phyloP scores from a whole-genome alignment of 2,888 invertebrate genomes.

The Schrankia costaestrigalis region DNA sequence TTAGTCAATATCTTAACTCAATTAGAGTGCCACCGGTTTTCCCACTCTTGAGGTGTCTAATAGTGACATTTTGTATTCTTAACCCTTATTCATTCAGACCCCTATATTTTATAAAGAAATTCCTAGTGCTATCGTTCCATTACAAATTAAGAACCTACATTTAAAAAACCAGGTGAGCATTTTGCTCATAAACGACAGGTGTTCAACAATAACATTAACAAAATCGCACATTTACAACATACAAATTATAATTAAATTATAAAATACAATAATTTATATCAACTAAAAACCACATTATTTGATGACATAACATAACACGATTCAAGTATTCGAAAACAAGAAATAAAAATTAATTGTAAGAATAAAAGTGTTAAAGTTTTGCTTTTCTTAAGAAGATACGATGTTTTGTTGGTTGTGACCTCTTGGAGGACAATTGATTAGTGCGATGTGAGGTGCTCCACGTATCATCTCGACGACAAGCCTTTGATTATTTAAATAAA shows the following conservation, averaged over 20 bases:
- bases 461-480: constrained; percentile 36
- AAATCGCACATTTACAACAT: constrained; percentile 1
- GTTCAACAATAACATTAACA: too few relatives aligned
- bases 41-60: too few relatives aligned
- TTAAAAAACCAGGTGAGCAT: too few relatives aligned
- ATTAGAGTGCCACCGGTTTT: too few relatives aligned
- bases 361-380: constrained; percentile 38
- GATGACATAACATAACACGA: constrained; percentile 18
- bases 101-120: too few relatives aligned
- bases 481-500: too few relatives aligned
- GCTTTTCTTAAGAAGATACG: constrained; percentile 33
- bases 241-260: constrained; percentile 2
- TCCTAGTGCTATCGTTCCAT: too few relatives aligned
- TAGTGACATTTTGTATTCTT: too few relatives aligned
- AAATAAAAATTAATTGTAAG: constrained; percentile 34
- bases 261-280: constrained; percentile 3
- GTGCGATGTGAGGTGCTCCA: constrained; percentile 37
- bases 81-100: too few relatives aligned
- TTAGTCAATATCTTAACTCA: too few relatives aligned
- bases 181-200: too few relatives aligned
- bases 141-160: too few relatives aligned
- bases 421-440: constrained; percentile 56
- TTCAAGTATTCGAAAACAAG: constrained; percentile 32
- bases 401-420: constrained; percentile 39
- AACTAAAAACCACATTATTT: constrained; percentile 15